phyloP scores from a whole-genome alignment of 92 coral and sea anemone genomes.

The Parazoanthus darwini region DNA sequence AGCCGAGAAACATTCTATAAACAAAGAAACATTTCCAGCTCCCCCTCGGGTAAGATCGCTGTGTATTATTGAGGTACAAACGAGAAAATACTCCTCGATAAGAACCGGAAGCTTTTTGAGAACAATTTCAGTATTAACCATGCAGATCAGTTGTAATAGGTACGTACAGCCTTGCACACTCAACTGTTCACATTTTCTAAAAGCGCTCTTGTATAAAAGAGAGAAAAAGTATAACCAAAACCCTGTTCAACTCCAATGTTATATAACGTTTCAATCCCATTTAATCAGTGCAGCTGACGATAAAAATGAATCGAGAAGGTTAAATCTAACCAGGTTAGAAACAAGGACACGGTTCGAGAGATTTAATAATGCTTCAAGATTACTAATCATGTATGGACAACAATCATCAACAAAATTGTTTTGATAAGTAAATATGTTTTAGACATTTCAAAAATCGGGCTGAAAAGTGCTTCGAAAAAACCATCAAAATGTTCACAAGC shows the following conservation, averaged over 20 bases:
- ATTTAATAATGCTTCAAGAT: too few relatives aligned
- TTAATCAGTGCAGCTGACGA: not conserved
- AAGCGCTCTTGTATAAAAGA: slow-evolving; percentile 2
- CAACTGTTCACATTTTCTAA: not conserved
- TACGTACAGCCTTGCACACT: not conserved
- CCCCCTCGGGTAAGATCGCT: not conserved
- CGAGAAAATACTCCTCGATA: not conserved
- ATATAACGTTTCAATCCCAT: not conserved
- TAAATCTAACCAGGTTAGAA: not conserved
- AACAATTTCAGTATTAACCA: not conserved
- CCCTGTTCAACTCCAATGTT: not conserved
- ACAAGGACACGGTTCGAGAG: not conserved
- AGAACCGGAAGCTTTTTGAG: not conserved
- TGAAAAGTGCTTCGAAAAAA: too few relatives aligned
- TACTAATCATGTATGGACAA: not conserved
- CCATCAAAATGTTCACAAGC: not conserved
- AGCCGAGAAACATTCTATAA: too few relatives aligned
- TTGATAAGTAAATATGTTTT: too few relatives aligned
- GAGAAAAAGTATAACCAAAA: not conserved
- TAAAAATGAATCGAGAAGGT: not conserved
- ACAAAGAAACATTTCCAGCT: too few relatives aligned
- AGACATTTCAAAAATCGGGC: not conserved
- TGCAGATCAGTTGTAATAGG: not conserved
- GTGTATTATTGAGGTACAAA: not conserved
- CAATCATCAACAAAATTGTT: not conserved